phyloP scores from a whole-genome alignment of 64 coral and sea anemone genomes.

The Pocillopora damicornis region DNA sequence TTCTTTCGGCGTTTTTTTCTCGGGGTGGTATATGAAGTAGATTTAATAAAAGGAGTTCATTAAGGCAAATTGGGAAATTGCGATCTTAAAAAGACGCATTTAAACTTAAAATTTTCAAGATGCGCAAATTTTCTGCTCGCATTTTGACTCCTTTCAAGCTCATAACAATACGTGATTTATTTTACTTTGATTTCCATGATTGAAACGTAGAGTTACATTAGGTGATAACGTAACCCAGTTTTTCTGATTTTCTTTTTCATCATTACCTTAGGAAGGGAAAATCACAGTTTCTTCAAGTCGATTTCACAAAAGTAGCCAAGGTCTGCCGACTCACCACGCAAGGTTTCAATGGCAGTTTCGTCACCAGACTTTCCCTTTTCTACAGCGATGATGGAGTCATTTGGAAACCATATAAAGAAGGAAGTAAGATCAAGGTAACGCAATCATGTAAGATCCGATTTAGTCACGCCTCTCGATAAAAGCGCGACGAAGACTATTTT shows the following conservation, averaged over 20 bases:
- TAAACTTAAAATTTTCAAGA: too few relatives aligned
- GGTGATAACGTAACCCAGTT: background rate
- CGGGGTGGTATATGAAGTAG: too few relatives aligned
- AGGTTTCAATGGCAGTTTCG: background rate
- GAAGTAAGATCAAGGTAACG: conserved; percentile 43
- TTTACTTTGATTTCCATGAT: too few relatives aligned
- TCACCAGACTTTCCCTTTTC: conserved; percentile 38
- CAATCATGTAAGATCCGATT: background rate
- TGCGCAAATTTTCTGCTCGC: too few relatives aligned
- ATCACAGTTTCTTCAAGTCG: conserved; percentile 55
- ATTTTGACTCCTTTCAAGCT: too few relatives aligned
- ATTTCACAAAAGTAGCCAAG: conserved; percentile 42
- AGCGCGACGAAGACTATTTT: background rate
- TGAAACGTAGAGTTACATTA: background rate
- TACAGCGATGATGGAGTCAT: conserved; percentile 60
- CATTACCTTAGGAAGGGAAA: conserved; percentile 20
- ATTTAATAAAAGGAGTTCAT: too few relatives aligned
- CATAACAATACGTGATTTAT: too few relatives aligned
- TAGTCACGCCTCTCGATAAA: background rate
- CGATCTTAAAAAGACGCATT: too few relatives aligned
- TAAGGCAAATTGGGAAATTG: too few relatives aligned
- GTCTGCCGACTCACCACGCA: conserved; percentile 53
- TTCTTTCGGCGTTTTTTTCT: too few relatives aligned
- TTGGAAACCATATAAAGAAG: conserved; percentile 54
- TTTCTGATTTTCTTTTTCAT: background rate